Evolutionary conservation across 1,140 invertebrate genomes (phyloP).

Genomic region (Drosophila erecta): DNA sequence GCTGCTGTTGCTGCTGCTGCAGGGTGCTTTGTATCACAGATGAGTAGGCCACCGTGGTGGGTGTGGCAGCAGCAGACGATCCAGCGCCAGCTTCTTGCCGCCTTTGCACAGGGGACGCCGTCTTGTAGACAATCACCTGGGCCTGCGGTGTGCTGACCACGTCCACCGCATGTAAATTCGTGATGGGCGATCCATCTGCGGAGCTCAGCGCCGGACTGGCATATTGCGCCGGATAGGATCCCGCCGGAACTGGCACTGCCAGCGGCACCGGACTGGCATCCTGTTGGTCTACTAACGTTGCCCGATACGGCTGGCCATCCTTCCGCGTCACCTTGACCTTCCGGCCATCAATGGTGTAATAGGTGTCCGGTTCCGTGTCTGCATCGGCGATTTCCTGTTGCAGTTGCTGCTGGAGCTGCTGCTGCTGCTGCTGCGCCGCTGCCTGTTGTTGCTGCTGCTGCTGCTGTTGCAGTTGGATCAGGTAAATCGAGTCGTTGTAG

Average conservation of each 20-base stretch:
- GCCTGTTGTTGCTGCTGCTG: slow-evolving; percentile 42
- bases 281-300: slow-evolving; percentile 63
- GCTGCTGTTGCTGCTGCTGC: slow-evolving; percentile 70
- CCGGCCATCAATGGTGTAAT: slow-evolving; percentile 70
- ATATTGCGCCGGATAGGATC: slow-evolving; percentile 74
- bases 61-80: slow-evolving; percentile 64
- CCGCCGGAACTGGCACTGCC: slow-evolving; percentile 37
- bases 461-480: slow-evolving; percentile 78
- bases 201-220: slow-evolving; percentile 76
- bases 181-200: slow-evolving; percentile 75
- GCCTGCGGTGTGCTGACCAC: slow-evolving; percentile 61
- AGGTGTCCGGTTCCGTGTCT: slow-evolving; percentile 54
- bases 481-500: slow-evolving; percentile 81
- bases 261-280: slow-evolving; percentile 57
- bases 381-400: slow-evolving; percentile 56
- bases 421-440: slow-evolving; percentile 38
- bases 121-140: slow-evolving; percentile 83
- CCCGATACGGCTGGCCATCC: slow-evolving; percentile 62
- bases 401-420: slow-evolving; percentile 65
- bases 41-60: slow-evolving; percentile 79
- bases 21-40: slow-evolving; percentile 84
- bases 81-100: slow-evolving; percentile 75
- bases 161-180: slow-evolving; percentile 74
- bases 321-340: slow-evolving; percentile 70
- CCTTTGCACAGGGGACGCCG: slow-evolving; percentile 68